Percentiles rank a stretch among this genome's conserved stretches.
phyloP scores from a whole-genome alignment of 2,113 vertebrate genomes.

The Oreochromis tanganicae region DNA sequence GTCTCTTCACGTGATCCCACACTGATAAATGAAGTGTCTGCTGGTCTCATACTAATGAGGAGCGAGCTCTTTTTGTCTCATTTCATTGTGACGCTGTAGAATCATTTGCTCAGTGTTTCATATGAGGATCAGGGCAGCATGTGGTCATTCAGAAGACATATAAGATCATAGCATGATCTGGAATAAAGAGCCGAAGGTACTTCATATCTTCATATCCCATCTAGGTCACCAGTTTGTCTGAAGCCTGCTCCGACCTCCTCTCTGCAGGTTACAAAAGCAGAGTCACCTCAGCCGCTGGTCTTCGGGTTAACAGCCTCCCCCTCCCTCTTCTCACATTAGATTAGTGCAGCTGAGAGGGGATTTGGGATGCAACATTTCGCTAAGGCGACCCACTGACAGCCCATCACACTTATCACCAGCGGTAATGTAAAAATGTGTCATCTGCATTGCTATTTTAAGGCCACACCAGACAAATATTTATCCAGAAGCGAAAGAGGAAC shows the following conservation, averaged over 20 bases:
- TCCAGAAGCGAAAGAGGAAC: neutral
- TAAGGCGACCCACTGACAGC: constrained; percentile 36
- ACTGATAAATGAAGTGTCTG: neutral
- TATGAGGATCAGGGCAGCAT: neutral
- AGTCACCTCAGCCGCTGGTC: neutral
- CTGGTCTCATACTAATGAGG: neutral
- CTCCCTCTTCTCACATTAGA: constrained; percentile 2
- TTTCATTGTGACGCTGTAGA: neutral
- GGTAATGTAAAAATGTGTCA: constrained; percentile 29
- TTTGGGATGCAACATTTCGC: constrained; percentile 10
- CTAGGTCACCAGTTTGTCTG: neutral
- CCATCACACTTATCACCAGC: constrained; percentile 17
- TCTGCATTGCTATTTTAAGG: constrained; percentile 26
- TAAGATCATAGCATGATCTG: neutral
- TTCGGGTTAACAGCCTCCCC: neutral
- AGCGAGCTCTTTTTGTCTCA: neutral
- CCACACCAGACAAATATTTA: constrained; percentile 2
- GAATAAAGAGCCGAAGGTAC: neutral
- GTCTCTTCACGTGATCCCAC: neutral
- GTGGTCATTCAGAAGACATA: neutral
- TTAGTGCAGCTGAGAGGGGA: constrained; percentile 41
- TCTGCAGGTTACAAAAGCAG: neutral
- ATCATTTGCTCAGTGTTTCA: neutral
- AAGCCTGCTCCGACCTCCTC: neutral
- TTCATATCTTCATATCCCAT: neutral